Conservation (phyloP, 2,888 invertebrate genomes). For the Aricia artaxerxes region DNA sequence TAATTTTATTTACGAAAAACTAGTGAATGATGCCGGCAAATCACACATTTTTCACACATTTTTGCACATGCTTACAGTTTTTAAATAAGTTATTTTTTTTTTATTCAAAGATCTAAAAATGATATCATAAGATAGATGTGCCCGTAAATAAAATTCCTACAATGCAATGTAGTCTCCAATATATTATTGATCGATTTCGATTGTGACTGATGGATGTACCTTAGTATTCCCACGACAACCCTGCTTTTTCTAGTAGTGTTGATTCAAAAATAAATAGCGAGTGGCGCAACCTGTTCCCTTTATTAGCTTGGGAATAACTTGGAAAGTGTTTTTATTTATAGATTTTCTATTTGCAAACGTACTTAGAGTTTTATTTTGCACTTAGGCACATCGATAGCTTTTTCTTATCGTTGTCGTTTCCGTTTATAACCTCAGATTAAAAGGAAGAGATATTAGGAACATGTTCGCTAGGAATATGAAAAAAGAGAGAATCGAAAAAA, state of each 20-base stretch:
- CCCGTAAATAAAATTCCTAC: background rate
- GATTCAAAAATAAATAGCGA: slow-evolving; percentile 25
- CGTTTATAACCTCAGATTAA: background rate
- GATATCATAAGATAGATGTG: background rate
- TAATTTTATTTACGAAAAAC: too few species aligned
- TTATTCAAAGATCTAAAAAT: slow-evolving; percentile 3
- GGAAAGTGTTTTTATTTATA: slow-evolving; percentile 26
- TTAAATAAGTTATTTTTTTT: background rate
- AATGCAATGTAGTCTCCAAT: background rate
- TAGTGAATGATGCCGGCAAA: too few species aligned
- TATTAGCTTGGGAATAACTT: slow-evolving; percentile 24
- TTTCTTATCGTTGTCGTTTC: background rate
- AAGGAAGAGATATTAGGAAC: background rate
- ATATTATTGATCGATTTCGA: slow-evolving; percentile 23
- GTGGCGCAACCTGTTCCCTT: slow-evolving; percentile 19
- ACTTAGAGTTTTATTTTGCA: slow-evolving; percentile 5
- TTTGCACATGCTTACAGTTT: background rate
- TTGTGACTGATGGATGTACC: slow-evolving; percentile 14
- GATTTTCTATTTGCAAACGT: slow-evolving; percentile 22
- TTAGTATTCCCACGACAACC: slow-evolving; percentile 19
- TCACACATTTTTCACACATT: background rate
- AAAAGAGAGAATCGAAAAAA: too few species aligned
- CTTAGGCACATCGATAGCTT: background rate
- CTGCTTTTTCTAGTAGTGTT: slow-evolving; percentile 15
- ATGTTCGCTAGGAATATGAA: background rate